Percentiles rank a stretch among this genome's conserved stretches.
Evolutionary conservation across 2,888 invertebrate genomes (phyloP).

Genomic region (Megaustenia siamemsis): DNA sequence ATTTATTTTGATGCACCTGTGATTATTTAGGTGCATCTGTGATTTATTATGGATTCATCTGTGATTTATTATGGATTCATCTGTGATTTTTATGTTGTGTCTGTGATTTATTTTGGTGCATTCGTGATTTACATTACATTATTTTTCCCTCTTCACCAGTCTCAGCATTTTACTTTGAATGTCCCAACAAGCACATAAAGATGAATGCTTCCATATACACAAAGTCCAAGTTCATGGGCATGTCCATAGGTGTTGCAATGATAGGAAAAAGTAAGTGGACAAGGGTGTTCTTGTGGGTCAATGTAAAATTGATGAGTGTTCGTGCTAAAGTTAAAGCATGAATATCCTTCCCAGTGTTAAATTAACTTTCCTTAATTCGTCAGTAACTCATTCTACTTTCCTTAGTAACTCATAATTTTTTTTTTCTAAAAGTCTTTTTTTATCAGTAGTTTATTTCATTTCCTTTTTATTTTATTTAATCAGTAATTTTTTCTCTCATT

Average conservation of each 20-base stretch:
- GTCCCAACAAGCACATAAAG: constrained; percentile 80
- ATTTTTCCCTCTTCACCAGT: constrained; percentile 73
- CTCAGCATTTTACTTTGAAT: constrained; percentile 82
- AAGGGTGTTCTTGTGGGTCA: neutral
- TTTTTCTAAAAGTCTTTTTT: too few species aligned
- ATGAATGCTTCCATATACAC: constrained; percentile 81
- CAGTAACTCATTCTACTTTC: neutral
- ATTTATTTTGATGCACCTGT: too few species aligned
- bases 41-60: too few species aligned
- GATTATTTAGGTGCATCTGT: too few species aligned
- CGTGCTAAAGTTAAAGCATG: too few species aligned
- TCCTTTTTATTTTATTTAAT: too few species aligned
- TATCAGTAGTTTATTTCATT: too few species aligned
- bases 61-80: too few species aligned
- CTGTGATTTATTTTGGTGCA: neutral
- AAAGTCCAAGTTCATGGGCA: constrained; percentile 82
- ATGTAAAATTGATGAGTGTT: too few species aligned
- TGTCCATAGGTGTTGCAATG: constrained; percentile 81
- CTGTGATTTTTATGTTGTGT: constrained; percentile 26
- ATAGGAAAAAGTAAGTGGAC: constrained; percentile 80
- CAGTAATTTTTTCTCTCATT: too few species aligned
- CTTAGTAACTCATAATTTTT: neutral
- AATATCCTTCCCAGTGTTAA: too few species aligned
- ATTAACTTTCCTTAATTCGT: neutral
- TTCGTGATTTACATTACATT: neutral